Percentiles rank a stretch among this genome's conserved stretches.
These are phyloP conservation scores for Pseudomyrmex sp. DNA, from an alignment of 1,140 invertebrate species.

Conservation along the genomic window DNA sequence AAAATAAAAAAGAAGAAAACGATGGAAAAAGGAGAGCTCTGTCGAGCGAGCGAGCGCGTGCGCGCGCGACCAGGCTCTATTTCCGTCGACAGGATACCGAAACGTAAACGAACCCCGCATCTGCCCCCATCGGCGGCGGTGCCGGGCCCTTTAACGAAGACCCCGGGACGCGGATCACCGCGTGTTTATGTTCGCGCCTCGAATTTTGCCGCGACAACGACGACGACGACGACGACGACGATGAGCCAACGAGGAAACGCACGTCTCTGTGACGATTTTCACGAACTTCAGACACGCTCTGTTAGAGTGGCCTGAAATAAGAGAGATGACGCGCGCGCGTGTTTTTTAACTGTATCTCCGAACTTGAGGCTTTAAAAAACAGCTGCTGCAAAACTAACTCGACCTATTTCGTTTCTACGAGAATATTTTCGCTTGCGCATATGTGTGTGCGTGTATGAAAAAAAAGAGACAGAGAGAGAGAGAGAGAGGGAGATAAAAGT, in stretches of 20 bases:
- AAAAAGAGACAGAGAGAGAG: not conserved
- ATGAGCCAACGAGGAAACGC: conserved; percentile 36
- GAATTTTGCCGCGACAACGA: conserved; percentile 40
- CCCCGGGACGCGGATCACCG: conserved; percentile 44
- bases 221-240: conserved; percentile 20
- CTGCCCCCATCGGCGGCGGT: conserved; percentile 33
- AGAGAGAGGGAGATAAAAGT: not conserved
- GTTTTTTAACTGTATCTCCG: conserved; percentile 36
- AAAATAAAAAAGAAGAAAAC: conserved; percentile 43
- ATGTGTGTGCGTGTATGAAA: too few relatives aligned
- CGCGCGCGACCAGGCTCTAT: conserved; percentile 53
- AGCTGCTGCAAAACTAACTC: conserved; percentile 38
- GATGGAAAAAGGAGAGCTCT: not conserved
- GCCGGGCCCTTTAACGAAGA: conserved; percentile 41
- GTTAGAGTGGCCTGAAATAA: conserved; percentile 9
- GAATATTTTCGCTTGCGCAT: conserved; percentile 29
- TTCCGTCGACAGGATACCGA: conserved; percentile 73
- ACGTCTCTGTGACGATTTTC: conserved; percentile 34
- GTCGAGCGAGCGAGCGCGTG: conserved; percentile 15
- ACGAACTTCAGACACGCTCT: conserved; percentile 29
- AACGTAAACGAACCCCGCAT: conserved; percentile 65
- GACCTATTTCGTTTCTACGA: conserved; percentile 31
- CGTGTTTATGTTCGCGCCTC: conserved; percentile 59
- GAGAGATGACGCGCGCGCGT: conserved; percentile 8
- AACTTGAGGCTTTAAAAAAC: conserved; percentile 33